Percentiles rank a stretch among this genome's conserved stretches.
phyloP scores from a whole-genome alignment of 2,113 vertebrate genomes.

The Stercorarius parasiticus region DNA sequence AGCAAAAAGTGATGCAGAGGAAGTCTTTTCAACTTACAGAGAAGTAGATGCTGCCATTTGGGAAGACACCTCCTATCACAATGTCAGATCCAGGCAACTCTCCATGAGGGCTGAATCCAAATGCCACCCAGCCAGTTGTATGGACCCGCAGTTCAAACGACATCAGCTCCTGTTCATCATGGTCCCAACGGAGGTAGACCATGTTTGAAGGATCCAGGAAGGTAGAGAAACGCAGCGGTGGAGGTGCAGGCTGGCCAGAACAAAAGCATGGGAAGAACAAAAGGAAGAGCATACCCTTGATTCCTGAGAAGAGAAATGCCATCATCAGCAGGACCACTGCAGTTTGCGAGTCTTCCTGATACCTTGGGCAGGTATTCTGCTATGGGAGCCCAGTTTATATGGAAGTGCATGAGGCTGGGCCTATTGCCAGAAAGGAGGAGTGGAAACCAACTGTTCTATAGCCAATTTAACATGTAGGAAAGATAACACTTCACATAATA shows the following conservation, averaged over 20 bases:
- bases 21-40: slow-evolving; percentile 61
- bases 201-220: slow-evolving; percentile 64
- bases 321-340: background rate
- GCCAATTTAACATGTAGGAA: slow-evolving; percentile 12
- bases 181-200: slow-evolving; percentile 75
- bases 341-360: background rate
- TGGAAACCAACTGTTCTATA: background rate
- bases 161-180: slow-evolving; percentile 68
- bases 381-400: background rate
- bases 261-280: background rate
- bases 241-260: background rate
- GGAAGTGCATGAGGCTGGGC: background rate
- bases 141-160: slow-evolving; percentile 73
- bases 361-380: background rate
- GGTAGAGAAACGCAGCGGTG: slow-evolving; percentile 64
- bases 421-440: slow-evolving; percentile 28
- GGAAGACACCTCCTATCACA: slow-evolving; percentile 73
- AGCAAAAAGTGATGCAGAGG: background rate
- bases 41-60: slow-evolving; percentile 72
- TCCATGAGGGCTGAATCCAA: slow-evolving; percentile 74
- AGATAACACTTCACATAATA: slow-evolving; percentile 55
- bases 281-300: background rate
- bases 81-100: slow-evolving; percentile 73
- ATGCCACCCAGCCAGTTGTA: slow-evolving; percentile 78
- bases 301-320: background rate